A percentile compares a stretch with the other conserved stretches of the same genome.
Conservation (phyloP, 2,113 vertebrate species). For the Penelope pileata region DNA sequence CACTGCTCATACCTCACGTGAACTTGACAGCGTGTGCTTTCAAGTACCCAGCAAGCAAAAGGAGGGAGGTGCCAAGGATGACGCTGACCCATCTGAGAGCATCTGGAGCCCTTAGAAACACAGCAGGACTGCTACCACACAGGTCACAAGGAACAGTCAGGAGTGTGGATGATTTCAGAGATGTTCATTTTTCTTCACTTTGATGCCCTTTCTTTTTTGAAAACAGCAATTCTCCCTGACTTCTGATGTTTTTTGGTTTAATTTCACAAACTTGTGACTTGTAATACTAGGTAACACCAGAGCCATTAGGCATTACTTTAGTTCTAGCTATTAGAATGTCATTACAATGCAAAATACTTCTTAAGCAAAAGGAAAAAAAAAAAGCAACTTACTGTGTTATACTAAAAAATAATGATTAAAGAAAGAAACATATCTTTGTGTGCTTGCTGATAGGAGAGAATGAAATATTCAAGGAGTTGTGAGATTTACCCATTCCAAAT, state of each 20-base stretch:
- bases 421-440: background rate
- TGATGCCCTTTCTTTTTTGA: background rate
- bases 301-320: background rate
- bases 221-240: rapidly evolving
- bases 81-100: background rate
- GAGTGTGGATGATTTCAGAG: background rate
- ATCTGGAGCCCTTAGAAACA: background rate
- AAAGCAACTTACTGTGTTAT: background rate
- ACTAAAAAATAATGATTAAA: too few species aligned
- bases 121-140: rapidly evolving
- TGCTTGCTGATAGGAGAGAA: background rate
- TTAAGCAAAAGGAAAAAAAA: background rate
- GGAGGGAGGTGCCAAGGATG: background rate
- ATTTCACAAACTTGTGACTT: background rate
- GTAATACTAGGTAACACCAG: background rate
- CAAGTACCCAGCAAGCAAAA: background rate
- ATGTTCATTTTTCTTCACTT: background rate
- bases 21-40: rapidly evolving
- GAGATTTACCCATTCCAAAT: background rate
- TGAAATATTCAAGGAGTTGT: background rate
- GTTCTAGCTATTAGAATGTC: background rate
- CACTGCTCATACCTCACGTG: rapidly evolving
- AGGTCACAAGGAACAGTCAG: background rate
- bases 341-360: background rate
- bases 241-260: background rate